Base-by-base conservation (phyloP, 2,113 vertebrate species). In the Anolis carolinensis region DNA sequence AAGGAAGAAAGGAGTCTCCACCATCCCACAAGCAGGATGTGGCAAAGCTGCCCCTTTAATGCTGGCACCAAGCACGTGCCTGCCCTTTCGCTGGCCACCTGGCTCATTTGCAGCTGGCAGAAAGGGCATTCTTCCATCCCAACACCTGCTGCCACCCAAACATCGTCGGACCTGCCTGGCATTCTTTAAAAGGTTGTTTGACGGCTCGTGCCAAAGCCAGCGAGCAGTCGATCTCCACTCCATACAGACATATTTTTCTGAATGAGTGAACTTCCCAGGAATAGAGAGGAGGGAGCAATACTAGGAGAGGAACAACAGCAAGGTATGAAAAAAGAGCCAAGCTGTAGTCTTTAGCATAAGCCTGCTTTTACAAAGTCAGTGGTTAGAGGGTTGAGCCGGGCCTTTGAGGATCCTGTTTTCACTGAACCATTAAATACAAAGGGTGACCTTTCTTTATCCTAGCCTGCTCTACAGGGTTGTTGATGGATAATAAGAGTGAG, bases 31-130 rank as follows among this genome's bases (percentile, higher is more conserved):
- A 71, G 5, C 23, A 73, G 7, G 2, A 34, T 34, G 36, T 21
- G 48, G 25, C 7, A 21, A 68, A 3, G 18, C 82, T 75, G 70
- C 59, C 74, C 34, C 32, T 70, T 78, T 36, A 39, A 73, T 71
- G 32, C 25, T 1, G 44, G 65, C 74, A 70, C 74, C n/a, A 20
- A n/a, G 78, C 78, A 27, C 50, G 27, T 71, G 32, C 25, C 27
- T 62, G 68, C 77, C 52, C 32, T 80, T 86, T 86, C 30, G 32
- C 68, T 52, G 30, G 39, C 78, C 78, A 73, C 77, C 77, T 73
- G 84, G 70, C 20, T 44, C 11, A 3, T 73, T 48, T n/a, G 52
- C 77, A 81, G 32, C 78, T 74, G 78, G 78, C 62, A 73, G 7
- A 52, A 44, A 52, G 48, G 63, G 23, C 30, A 2, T 18, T 14